Conservation (phyloP, 2,797 vertebrate genomes). For the Sphenodon punctatus region DNA sequence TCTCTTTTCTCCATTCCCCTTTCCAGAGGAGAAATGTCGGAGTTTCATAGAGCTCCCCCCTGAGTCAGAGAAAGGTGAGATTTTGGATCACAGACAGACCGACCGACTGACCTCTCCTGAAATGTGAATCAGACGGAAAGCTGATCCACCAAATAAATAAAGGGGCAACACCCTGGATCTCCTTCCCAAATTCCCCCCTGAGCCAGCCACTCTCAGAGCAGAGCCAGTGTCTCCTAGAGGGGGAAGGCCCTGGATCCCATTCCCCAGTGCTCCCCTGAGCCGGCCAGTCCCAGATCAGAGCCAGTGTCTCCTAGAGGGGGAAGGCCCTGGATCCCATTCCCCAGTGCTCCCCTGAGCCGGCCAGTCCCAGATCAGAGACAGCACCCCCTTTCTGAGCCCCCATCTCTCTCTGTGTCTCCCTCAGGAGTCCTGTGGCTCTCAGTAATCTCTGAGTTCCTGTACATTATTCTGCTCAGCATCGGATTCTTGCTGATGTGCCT, state of each 20-base stretch:
- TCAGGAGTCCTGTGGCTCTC: slow-evolving; percentile 77
- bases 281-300: too few species aligned
- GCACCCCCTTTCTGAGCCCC: not conserved
- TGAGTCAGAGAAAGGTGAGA: slow-evolving; percentile 83
- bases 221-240: too few species aligned
- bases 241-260: too few species aligned
- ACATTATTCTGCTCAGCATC: slow-evolving; percentile 83
- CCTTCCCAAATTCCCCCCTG: too few species aligned
- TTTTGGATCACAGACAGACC: not conserved
- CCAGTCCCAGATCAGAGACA: not conserved
- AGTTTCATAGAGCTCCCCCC: slow-evolving; percentile 85
- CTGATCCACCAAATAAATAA: too few species aligned
- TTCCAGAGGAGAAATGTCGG: slow-evolving; percentile 81
- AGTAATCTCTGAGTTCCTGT: slow-evolving; percentile 83
- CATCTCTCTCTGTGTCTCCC: not conserved
- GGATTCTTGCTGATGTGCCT: slow-evolving; percentile 88
- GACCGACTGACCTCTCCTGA: too few species aligned
- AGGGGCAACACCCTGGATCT: too few species aligned
- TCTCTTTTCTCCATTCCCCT: not conserved
- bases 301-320: too few species aligned
- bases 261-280: too few species aligned
- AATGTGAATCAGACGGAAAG: too few species aligned
- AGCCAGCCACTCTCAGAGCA: too few species aligned
- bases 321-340: not conserved
- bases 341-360: not conserved